These are phyloP conservation scores for Pelobates cultripes DNA, from an alignment of 2,797 vertebrate genomes.

Conservation along the genomic window DNA sequence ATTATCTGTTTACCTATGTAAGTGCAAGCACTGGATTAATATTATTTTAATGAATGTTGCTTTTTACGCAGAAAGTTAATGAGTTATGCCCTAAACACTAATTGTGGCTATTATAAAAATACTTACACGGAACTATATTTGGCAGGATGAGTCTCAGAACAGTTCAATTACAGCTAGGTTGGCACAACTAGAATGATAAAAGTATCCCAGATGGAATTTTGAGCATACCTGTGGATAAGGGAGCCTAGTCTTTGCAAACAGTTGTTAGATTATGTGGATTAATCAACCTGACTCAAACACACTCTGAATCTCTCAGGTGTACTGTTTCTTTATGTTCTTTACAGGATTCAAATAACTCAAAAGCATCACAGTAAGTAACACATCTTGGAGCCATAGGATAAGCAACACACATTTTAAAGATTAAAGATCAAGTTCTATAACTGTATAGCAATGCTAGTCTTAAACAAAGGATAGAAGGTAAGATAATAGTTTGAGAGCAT, in stretches of 20 bases:
- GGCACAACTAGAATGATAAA: neutral
- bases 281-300: neutral
- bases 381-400: too few relatives aligned
- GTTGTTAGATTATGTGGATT: neutral
- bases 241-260: neutral
- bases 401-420: too few relatives aligned
- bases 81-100: neutral
- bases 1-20: too few relatives aligned
- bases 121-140: neutral
- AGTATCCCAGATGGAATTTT: neutral
- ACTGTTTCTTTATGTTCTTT: neutral
- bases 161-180: neutral
- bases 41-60: neutral
- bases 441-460: too few relatives aligned
- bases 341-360: neutral
- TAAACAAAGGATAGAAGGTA: too few relatives aligned
- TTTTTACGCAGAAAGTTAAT: neutral
- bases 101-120: neutral
- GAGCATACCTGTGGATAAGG: neutral
- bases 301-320: neutral
- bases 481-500: too few relatives aligned
- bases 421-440: too few relatives aligned
- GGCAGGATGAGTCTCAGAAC: neutral
- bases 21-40: neutral
- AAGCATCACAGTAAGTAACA: neutral